Conservation (phyloP, 2,113 vertebrate species). For the Rhadina sibilatrix region DNA sequence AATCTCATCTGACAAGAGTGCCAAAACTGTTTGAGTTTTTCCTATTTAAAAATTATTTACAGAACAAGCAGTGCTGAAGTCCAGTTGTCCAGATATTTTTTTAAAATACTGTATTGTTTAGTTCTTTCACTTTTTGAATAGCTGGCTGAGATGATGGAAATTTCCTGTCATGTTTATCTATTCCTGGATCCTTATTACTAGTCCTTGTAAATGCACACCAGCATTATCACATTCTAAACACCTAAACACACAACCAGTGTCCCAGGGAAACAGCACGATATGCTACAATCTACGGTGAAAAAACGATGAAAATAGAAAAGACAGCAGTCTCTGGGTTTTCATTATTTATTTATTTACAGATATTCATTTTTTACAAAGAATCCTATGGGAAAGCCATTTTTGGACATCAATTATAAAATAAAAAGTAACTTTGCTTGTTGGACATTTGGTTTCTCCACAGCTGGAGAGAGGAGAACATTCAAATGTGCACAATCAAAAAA, state of each 20-base stretch:
- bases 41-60: conserved; percentile 44
- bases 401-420: not conserved
- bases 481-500: conserved; percentile 4
- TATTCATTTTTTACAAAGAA: not conserved
- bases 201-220: conserved; percentile 32
- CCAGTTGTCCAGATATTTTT: conserved; percentile 37
- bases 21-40: conserved; percentile 52
- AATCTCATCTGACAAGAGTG: not conserved
- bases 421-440: not conserved
- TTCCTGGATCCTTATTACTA: conserved; percentile 29
- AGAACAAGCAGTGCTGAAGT: conserved; percentile 36
- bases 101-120: conserved; percentile 25
- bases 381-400: not conserved
- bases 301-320: not conserved
- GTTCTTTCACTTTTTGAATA: not conserved
- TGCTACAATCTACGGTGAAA: not conserved
- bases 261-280: not conserved
- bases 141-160: conserved; percentile 56
- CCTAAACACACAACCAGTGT: not conserved
- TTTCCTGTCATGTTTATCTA: conserved; percentile 25
- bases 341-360: not conserved
- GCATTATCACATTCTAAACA: conserved; percentile 20
- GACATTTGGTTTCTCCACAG: not conserved
- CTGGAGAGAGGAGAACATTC: not conserved
- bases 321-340: not conserved